Conservation (phyloP, 2,113 vertebrate genomes). For the Alces alces region DNA sequence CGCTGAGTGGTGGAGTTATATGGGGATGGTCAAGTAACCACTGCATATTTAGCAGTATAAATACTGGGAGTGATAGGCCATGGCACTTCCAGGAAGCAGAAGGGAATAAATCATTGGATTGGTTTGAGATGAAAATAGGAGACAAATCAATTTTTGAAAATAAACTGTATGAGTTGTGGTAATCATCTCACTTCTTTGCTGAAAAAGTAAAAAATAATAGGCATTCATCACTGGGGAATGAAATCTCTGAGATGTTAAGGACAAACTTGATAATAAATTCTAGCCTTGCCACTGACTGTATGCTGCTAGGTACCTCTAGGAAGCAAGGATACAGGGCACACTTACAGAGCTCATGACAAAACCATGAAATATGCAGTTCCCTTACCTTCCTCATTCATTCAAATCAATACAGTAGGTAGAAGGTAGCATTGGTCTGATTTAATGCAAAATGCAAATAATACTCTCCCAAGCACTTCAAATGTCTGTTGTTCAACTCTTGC, state of each 20-base stretch:
- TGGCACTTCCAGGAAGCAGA: too few species aligned
- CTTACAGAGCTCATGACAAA: neutral
- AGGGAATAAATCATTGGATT: neutral
- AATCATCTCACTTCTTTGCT: neutral
- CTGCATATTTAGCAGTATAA: too few species aligned
- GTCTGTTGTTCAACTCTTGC: neutral
- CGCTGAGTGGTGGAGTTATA: neutral
- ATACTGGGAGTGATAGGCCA: neutral
- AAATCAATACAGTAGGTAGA: neutral
- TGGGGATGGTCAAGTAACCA: too few species aligned
- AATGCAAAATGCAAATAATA: neutral
- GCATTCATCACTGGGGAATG: neutral
- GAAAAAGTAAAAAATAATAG: neutral
- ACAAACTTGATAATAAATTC: neutral
- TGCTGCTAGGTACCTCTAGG: neutral
- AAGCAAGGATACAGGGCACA: neutral
- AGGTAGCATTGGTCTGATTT: neutral
- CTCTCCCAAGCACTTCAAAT: neutral
- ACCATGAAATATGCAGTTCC: neutral
- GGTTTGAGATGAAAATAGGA: neutral
- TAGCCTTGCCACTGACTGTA: neutral
- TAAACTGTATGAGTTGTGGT: neutral
- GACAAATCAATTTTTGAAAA: neutral
- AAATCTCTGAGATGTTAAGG: neutral
- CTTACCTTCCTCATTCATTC: neutral